Conservation (phyloP, 2,113 vertebrate genomes). For the Struthio camelus region DNA sequence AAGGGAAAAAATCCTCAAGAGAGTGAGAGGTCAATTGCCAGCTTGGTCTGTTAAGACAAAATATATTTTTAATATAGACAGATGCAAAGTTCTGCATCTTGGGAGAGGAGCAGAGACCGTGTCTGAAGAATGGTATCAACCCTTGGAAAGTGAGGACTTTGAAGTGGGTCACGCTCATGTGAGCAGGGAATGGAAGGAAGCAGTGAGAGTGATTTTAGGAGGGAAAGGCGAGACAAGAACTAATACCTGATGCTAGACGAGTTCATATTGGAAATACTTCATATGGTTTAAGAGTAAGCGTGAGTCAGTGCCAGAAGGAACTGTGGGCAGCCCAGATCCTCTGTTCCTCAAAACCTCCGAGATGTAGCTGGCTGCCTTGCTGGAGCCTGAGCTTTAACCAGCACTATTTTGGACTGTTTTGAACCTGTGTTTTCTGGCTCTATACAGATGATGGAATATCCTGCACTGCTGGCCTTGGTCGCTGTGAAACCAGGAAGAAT, state of each 20-base stretch:
- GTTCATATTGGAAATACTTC: background rate
- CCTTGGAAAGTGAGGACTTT: background rate
- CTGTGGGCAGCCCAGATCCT: background rate
- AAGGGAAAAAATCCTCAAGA: background rate
- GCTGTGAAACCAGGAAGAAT: background rate
- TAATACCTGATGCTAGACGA: background rate
- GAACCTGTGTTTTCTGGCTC: background rate
- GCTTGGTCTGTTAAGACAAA: background rate
- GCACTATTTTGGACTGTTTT: too few species aligned
- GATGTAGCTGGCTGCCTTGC: background rate
- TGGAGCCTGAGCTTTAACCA: background rate
- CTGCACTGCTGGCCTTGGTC: too few species aligned
- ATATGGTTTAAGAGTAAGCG: background rate
- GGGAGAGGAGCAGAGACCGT: background rate
- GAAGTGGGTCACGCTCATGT: too few species aligned
- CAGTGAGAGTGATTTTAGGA: background rate
- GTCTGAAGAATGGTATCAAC: accelerated
- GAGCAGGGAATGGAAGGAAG: too few species aligned
- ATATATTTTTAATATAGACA: background rate
- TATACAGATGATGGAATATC: too few species aligned
- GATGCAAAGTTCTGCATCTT: accelerated
- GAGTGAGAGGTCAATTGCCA: too few species aligned
- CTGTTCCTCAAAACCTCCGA: background rate
- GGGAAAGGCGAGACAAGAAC: background rate
- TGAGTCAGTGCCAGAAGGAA: background rate